A percentile compares a stretch with the other conserved stretches of the same genome.
Conservation (phyloP, 37 sponge, comb jelly and placozoan genomes). For the Cliona cf. orientalis region DNA sequence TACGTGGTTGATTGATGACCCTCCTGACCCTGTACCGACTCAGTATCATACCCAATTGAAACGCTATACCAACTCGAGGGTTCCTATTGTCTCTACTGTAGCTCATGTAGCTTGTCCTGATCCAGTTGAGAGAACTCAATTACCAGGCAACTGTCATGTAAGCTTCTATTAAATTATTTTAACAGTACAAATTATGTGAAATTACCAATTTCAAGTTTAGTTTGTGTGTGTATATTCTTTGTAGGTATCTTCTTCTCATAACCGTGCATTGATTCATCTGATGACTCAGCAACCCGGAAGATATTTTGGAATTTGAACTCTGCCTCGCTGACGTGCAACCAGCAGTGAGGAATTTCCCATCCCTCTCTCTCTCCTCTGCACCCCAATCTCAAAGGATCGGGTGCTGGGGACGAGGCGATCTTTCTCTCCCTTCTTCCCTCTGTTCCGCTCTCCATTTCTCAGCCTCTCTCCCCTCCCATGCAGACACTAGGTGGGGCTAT, state of each 20-base stretch:
- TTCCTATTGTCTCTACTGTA: too few relatives aligned
- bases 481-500: conserved; percentile 84
- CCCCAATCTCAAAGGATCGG: too few relatives aligned
- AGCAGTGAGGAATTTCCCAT: conserved; percentile 62
- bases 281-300: conserved; percentile 61
- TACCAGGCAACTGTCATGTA: too few relatives aligned
- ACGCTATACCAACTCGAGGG: too few relatives aligned
- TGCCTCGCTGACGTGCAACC: conserved; percentile 90
- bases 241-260: conserved; percentile 25
- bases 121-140: too few relatives aligned
- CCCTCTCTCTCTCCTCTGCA: too few relatives aligned
- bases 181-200: not conserved
- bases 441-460: conserved; percentile 45
- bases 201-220: not conserved
- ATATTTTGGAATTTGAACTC: conserved; percentile 92
- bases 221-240: not conserved
- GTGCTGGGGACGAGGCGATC: too few relatives aligned
- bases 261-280: conserved; percentile 62
- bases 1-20: too few relatives aligned
- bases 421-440: conserved; percentile 46
- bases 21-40: too few relatives aligned
- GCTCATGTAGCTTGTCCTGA: too few relatives aligned
- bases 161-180: too few relatives aligned
- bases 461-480: conserved; percentile 21
- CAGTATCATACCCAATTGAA: too few relatives aligned